phyloP scores from a whole-genome alignment of 1,140 invertebrate species.

The Leucophenga varia region DNA sequence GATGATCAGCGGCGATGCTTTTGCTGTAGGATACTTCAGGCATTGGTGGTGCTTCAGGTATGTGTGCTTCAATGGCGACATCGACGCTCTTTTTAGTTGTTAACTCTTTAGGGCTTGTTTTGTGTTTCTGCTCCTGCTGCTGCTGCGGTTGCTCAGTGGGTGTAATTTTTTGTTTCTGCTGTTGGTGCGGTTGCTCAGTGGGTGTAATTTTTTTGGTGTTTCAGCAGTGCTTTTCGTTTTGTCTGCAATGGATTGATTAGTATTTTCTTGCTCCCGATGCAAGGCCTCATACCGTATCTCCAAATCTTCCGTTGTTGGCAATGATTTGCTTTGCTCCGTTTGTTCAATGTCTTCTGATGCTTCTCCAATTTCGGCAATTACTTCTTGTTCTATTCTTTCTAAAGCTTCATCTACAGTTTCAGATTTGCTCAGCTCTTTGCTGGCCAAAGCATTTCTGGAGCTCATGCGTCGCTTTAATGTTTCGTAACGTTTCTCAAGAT shows the following conservation, averaged over 20 bases:
- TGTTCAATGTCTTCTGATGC: slow-evolving; percentile 2
- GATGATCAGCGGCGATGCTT: slow-evolving; percentile 9
- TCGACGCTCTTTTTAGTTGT: slow-evolving; percentile 20
- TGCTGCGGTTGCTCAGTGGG: neutral
- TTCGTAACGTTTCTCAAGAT: slow-evolving; percentile 46
- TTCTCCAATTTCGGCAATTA: slow-evolving; percentile 25
- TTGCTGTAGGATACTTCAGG: slow-evolving; percentile 3
- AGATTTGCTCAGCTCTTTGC: slow-evolving; percentile 4
- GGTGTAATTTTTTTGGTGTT: slow-evolving; percentile 7
- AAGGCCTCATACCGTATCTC: slow-evolving; percentile 41
- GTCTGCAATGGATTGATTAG: too few relatives aligned
- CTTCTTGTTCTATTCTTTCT: slow-evolving; percentile 33
- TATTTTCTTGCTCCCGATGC: slow-evolving; percentile 20
- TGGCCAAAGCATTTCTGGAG: slow-evolving; percentile 23
- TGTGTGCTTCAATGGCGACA: slow-evolving; percentile 39
- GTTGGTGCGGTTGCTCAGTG: too few relatives aligned
- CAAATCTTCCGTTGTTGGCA: slow-evolving; percentile 34
- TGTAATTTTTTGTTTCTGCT: too few relatives aligned
- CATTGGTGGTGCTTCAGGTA: slow-evolving; percentile 28
- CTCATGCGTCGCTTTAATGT: slow-evolving; percentile 44
- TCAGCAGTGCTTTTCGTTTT: too few relatives aligned
- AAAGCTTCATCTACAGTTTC: slow-evolving; percentile 32
- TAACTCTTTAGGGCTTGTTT: too few relatives aligned
- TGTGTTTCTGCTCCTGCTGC: too few relatives aligned
- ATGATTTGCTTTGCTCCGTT: slow-evolving; percentile 13